These are phyloP conservation scores for Andrena dorsata DNA, from an alignment of 2,888 invertebrate species.

Conservation along the genomic window DNA sequence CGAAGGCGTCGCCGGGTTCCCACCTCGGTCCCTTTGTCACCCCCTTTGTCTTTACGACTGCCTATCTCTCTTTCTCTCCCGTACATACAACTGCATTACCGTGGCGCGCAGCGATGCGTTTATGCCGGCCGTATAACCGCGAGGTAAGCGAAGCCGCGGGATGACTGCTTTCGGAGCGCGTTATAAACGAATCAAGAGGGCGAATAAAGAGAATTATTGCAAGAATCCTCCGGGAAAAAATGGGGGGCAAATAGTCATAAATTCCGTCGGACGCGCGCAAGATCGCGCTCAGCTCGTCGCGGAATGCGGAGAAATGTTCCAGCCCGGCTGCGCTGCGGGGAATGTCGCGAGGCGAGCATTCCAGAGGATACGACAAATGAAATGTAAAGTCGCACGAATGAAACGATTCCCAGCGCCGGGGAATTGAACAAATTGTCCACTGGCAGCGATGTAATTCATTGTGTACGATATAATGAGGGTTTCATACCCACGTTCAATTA, in stretches of 20 bases:
- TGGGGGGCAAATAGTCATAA: conserved; percentile 35
- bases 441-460: not conserved
- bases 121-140: conserved; percentile 17
- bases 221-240: conserved; percentile 36
- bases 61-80: not conserved
- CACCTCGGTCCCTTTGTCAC: conserved; percentile 12
- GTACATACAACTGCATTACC: conserved; percentile 37
- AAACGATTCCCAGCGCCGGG: not conserved
- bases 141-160: not conserved
- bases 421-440: conserved; percentile 9
- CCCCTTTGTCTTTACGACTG: conserved; percentile 19
- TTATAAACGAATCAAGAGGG: not conserved
- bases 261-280: conserved; percentile 11
- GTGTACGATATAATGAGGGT: not conserved
- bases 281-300: not conserved
- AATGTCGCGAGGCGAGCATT: conserved; percentile 14
- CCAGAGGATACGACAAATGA: conserved; percentile 39
- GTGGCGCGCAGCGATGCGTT: conserved; percentile 23
- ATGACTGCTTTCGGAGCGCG: not conserved
- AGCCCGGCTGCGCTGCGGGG: not conserved
- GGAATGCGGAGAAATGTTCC: conserved; percentile 31
- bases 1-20: conserved; percentile 34
- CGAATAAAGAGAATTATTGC: conserved; percentile 30
- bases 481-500: not conserved
- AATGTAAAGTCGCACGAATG: conserved; percentile 26